Base-by-base conservation (phyloP, 2,113 vertebrate genomes). In the Epinephelus cyanopodus region DNA sequence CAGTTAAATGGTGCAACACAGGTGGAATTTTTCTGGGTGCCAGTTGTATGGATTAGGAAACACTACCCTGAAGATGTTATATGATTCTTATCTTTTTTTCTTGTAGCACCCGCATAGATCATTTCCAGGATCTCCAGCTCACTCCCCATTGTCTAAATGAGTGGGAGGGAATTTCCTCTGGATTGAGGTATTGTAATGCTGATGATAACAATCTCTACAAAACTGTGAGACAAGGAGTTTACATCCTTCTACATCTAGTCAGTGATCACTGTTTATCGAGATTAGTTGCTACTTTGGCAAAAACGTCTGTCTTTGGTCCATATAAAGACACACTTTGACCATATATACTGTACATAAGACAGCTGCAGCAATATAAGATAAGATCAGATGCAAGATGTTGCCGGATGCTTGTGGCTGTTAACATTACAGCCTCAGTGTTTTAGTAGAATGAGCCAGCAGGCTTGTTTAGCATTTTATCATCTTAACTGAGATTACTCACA, bases 61-160 rank as follows among this genome's bases (percentile, higher is more conserved):
- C 11, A 0, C 2, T 13, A 53, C 12, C 6, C 0, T 21, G 17
- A 54, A 78, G 17, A 10, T 39, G 2, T 37, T 80, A 7, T 15
- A 15, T n/a, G 29, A 50, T 69, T 42, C 45, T 70, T 70, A 62
- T 79, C n/a, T 5, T 48, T 29, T 29, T 25, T 54, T 33, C 25
- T 37, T 50, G 15, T 48, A 57, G 42, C 9, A 57, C 8, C 29
- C 10, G 7, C 8, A 3, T 17, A 27, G 3, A 27, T 65, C 17
- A 27, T 14, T 50, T 15, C 53, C 60, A 64, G 14, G 29, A 23
- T 63, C 2, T 63, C 66, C 67, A 71, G 10, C 17, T 19, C 48
- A 8, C 23, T 33, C n/a, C 47, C n/a, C 2, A 1, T 48, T 45
- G 5, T 76, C 21, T 18, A 29, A 1, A 12, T 56, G 15, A 1